A percentile compares a stretch with the other conserved stretches of the same genome.
These are phyloP conservation scores for Chalcosyrphus nemorum DNA, from an alignment of 2,888 invertebrate species.

Conservation along the genomic window DNA sequence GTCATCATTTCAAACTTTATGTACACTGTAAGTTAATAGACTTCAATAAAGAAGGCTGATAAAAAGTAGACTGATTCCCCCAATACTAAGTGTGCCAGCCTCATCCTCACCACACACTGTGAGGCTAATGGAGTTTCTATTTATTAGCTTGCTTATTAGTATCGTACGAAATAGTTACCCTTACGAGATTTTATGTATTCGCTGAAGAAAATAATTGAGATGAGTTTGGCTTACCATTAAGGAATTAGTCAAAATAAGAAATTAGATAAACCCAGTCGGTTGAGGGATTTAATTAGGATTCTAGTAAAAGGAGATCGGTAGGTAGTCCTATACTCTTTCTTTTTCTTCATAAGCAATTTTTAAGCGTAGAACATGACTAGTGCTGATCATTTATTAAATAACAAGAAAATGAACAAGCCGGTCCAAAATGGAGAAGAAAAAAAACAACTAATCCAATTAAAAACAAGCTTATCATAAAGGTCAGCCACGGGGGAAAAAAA, in stretches of 20 bases:
- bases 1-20: constrained; percentile 54
- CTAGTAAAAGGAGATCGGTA: too few species aligned
- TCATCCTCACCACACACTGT: constrained; percentile 76
- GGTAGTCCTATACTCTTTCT: too few species aligned
- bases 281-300: too few species aligned
- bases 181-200: not conserved
- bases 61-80: constrained; percentile 38
- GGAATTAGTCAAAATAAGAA: too few species aligned
- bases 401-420: too few species aligned
- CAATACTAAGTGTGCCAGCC: constrained; percentile 9
- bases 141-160: constrained; percentile 58
- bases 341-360: too few species aligned
- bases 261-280: too few species aligned
- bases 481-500: not conserved
- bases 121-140: constrained; percentile 78
- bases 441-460: too few species aligned
- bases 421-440: too few species aligned
- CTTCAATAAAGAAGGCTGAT: constrained; percentile 51
- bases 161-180: constrained; percentile 11
- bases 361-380: too few species aligned
- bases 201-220: not conserved
- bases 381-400: too few species aligned
- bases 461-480: too few species aligned
- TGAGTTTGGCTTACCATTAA: not conserved
- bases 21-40: constrained; percentile 46